Conservation (phyloP, 2,888 invertebrate genomes). For the Cantharis flavilabris region DNA sequence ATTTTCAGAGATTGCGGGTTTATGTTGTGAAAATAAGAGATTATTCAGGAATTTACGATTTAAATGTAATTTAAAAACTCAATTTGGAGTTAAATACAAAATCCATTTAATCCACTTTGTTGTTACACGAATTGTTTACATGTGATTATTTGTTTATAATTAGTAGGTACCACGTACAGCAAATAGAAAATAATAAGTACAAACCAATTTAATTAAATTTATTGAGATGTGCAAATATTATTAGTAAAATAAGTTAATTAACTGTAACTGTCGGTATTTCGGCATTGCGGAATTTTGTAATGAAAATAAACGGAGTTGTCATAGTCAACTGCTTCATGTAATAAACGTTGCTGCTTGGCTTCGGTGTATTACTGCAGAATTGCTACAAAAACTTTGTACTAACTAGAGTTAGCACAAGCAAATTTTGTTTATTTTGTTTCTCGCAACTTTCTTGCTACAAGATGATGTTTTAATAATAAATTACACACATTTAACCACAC, state of each 20-base stretch:
- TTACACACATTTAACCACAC: not conserved
- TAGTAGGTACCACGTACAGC: not conserved
- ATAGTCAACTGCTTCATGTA: slow-evolving; percentile 27
- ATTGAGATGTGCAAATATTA: slow-evolving; percentile 24
- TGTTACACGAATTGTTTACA: not conserved
- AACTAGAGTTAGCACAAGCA: slow-evolving; percentile 17
- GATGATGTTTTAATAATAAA: slow-evolving; percentile 7
- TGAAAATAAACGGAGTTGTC: slow-evolving; percentile 31
- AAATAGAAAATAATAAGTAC: slow-evolving; percentile 1
- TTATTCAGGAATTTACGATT: not conserved
- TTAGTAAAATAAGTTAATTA: slow-evolving; percentile 28
- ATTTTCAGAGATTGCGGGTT: not conserved
- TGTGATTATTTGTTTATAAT: not conserved
- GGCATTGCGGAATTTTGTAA: slow-evolving; percentile 25
- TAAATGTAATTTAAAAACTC: not conserved
- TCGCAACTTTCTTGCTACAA: slow-evolving; percentile 1
- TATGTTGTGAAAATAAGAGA: not conserved
- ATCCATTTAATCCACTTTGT: not conserved
- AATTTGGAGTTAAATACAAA: not conserved
- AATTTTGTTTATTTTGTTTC: slow-evolving; percentile 22
- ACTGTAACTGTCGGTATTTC: slow-evolving; percentile 27
- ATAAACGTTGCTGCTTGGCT: slow-evolving; percentile 27
- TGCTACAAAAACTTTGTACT: slow-evolving; percentile 24
- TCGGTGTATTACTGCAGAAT: slow-evolving; percentile 25
- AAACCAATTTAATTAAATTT: slow-evolving; percentile 19